Percentiles rank a stretch among this genome's conserved stretches.
Evolutionary conservation across 2,888 invertebrate species (phyloP).

Genomic region (Dicyrtomina minuta): DNA sequence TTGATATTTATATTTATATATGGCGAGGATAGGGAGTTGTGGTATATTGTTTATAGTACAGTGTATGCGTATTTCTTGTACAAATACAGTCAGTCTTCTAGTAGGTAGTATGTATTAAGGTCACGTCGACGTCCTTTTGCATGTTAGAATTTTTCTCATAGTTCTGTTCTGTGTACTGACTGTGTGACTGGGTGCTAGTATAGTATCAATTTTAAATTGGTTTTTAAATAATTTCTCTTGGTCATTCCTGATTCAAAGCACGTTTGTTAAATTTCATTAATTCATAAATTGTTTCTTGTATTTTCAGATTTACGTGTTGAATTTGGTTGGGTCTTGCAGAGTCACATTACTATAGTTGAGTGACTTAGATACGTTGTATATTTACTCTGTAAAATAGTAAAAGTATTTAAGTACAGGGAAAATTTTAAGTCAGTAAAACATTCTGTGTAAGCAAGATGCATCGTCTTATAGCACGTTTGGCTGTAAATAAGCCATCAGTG

Average conservation of each 20-base stretch:
- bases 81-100: too few species aligned
- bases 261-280: too few species aligned
- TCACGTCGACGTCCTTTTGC: conserved; percentile 14
- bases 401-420: not conserved
- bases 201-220: too few species aligned
- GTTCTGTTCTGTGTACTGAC: not conserved
- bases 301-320: not conserved
- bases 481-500: conserved; percentile 1
- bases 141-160: not conserved
- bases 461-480: conserved; percentile 30
- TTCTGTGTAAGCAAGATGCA: conserved; percentile 24
- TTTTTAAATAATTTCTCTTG: too few species aligned
- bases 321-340: not conserved
- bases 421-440: not conserved
- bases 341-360: not conserved
- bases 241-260: too few species aligned
- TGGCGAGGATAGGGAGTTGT: not conserved
- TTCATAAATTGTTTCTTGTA: not conserved
- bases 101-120: not conserved
- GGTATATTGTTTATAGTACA: too few species aligned
- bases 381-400: conserved; percentile 10
- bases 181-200: too few species aligned
- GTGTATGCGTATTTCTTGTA: too few species aligned
- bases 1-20: not conserved
- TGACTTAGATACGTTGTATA: not conserved